phyloP scores from a whole-genome alignment of 1,140 invertebrate genomes.

The Harpegnathos saltator region DNA sequence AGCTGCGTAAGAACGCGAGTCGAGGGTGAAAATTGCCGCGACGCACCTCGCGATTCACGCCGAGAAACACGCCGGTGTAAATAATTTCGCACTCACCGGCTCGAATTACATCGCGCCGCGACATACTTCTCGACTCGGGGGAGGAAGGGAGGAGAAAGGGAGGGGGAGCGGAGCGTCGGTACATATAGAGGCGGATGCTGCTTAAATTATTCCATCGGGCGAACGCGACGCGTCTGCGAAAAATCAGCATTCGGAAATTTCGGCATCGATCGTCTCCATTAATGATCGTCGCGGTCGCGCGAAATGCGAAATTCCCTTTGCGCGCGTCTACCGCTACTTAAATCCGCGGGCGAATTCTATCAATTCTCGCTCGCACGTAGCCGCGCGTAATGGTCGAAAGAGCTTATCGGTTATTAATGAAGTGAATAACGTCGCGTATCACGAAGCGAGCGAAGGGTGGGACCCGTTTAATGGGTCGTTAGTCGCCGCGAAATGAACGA shows the following conservation, averaged over 20 bases:
- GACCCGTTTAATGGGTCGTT: conserved; percentile 72
- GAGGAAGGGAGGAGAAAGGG: no score
- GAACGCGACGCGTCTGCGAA: conserved; percentile 18
- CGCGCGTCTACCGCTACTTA: conserved; percentile 48
- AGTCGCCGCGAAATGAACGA: conserved; percentile 62
- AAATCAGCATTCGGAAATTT: conserved; percentile 36
- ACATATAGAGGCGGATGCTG: not conserved
- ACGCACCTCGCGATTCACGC: no score
- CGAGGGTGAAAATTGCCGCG: no score
- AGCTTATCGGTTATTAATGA: conserved; percentile 74
- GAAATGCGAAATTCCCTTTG: conserved; percentile 63
- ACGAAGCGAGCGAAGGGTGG: not conserved
- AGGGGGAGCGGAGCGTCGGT: no score
- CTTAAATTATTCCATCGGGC: conserved; percentile 36
- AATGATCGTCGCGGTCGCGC: conserved; percentile 10
- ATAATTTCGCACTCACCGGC: not conserved
- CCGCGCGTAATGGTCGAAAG: conserved; percentile 68
- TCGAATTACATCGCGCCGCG: not conserved
- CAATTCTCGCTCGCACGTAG: conserved; percentile 67
- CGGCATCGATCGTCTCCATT: conserved; percentile 36
- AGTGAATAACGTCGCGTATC: conserved; percentile 69
- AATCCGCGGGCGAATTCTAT: conserved; percentile 68
- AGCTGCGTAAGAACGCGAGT: no score
- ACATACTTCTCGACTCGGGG: no score
- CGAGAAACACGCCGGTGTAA: no score